Conservation (phyloP, 2,797 vertebrate species). For the Dallia pectoralis region DNA sequence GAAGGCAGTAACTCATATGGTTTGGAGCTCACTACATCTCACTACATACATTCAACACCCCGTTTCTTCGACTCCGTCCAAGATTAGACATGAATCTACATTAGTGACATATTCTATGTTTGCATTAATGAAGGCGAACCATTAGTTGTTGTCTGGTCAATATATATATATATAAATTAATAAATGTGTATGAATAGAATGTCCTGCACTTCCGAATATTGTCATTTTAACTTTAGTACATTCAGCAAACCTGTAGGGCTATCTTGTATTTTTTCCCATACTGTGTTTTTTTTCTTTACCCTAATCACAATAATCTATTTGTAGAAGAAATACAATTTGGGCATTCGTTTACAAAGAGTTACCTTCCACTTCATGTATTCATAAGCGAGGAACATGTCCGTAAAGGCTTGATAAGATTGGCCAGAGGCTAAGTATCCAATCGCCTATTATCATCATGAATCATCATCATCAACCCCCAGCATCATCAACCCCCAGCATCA, state of each 20-base stretch:
- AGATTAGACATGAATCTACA: neutral
- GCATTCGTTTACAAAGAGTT: neutral
- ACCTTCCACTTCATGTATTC: neutral
- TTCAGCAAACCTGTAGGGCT: neutral
- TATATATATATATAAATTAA: neutral
- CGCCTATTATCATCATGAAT: neutral
- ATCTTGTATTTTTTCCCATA: neutral
- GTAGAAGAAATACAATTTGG: neutral
- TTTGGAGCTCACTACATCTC: conserved; percentile 2
- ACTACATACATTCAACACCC: neutral
- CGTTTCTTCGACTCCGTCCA: neutral
- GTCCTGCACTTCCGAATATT: neutral
- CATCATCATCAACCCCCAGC: too few relatives aligned
- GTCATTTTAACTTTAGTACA: too few relatives aligned
- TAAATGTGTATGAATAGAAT: too few relatives aligned
- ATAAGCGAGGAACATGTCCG: neutral
- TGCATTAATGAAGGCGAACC: conserved; percentile 18
- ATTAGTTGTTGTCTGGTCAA: neutral
- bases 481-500: too few relatives aligned
- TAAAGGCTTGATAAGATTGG: neutral
- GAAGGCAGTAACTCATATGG: conserved; percentile 13
- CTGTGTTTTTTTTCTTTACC: neutral
- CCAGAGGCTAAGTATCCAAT: neutral
- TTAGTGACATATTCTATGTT: neutral
- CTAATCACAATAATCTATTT: neutral